These are phyloP conservation scores for Phyllotreta striolata DNA, from an alignment of 2,888 invertebrate genomes.

Conservation along the genomic window DNA sequence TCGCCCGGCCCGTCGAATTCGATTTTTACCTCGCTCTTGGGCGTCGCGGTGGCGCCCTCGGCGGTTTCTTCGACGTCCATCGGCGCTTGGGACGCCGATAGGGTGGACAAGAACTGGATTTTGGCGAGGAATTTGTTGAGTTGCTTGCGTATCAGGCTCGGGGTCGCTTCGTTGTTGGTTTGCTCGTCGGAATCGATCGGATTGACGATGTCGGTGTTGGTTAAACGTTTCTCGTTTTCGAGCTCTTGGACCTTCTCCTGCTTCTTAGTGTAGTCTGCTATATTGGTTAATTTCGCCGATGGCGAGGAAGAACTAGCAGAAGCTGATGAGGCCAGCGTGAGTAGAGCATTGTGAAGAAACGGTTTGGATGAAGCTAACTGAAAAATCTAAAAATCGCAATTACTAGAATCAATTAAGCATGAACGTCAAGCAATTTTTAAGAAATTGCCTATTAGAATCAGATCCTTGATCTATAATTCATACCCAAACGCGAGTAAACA, in stretches of 20 bases:
- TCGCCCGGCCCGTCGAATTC: slow-evolving; percentile 7
- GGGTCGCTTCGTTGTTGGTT: slow-evolving; percentile 41
- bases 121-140: slow-evolving; percentile 46
- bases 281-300: slow-evolving; percentile 36
- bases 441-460: background rate
- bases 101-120: slow-evolving; percentile 38
- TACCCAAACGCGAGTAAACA: too few species aligned
- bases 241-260: slow-evolving; percentile 35
- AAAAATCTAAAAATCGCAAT: slow-evolving; percentile 34
- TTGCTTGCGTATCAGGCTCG: slow-evolving; percentile 44
- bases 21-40: slow-evolving; percentile 25
- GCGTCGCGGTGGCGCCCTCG: slow-evolving; percentile 13
- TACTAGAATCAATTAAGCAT: too few species aligned
- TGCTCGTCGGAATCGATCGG: slow-evolving; percentile 11
- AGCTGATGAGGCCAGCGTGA: slow-evolving; percentile 39
- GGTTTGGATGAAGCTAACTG: slow-evolving; percentile 28
- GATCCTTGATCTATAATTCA: background rate
- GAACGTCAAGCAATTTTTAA: too few species aligned
- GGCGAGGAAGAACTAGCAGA: slow-evolving; percentile 40
- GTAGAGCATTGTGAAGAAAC: slow-evolving; percentile 37
- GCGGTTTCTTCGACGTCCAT: slow-evolving; percentile 1
- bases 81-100: slow-evolving; percentile 25
- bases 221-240: slow-evolving; percentile 34
- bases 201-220: slow-evolving; percentile 33
- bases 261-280: slow-evolving; percentile 42